Evolutionary conservation across 2,797 vertebrate species (phyloP).

Genomic region (Alcedo quadribrachys): DNA sequence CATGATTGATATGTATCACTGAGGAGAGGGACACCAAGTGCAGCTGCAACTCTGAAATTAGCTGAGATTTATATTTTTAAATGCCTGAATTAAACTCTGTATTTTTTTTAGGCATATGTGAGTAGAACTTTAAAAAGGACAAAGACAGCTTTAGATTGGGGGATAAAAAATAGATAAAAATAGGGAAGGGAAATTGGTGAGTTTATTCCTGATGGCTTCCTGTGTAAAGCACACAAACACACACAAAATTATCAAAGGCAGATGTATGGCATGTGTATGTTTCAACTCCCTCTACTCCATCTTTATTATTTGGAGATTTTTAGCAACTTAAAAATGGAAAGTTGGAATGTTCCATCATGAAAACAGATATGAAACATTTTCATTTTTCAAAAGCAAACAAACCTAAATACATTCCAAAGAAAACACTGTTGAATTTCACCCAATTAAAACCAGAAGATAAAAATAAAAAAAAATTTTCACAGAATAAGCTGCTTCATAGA

Average conservation of each 20-base stretch:
- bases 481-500: background rate
- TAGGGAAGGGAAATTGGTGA: background rate
- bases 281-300: background rate
- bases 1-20: background rate
- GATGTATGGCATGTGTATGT: background rate
- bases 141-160: background rate
- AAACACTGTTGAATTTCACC: background rate
- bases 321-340: background rate
- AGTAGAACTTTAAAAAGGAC: background rate
- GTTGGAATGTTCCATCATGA: background rate
- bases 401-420: background rate
- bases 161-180: constrained; percentile 4
- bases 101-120: rapidly evolving
- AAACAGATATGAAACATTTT: background rate
- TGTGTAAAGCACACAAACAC: background rate
- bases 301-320: background rate
- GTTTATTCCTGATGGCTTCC: background rate
- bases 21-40: background rate
- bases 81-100: background rate
- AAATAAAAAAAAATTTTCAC: background rate
- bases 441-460: background rate
- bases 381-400: background rate
- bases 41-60: background rate
- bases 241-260: background rate
- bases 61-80: background rate